Percentiles rank a stretch among this genome's conserved stretches.
phyloP scores from a whole-genome alignment of 2,888 invertebrate genomes.

The Dromius quadrimaculatus region DNA sequence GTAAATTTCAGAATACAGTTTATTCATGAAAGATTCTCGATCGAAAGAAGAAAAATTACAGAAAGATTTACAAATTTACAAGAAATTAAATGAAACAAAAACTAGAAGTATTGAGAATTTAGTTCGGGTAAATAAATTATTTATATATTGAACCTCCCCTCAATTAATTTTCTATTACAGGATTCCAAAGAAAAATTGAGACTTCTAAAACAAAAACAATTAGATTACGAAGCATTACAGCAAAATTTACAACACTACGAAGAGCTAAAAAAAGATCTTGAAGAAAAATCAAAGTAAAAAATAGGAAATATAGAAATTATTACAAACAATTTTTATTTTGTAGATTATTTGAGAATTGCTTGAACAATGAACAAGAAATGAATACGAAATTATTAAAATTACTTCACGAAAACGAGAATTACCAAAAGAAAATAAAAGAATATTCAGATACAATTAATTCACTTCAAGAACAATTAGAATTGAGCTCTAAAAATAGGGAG shows the following conservation, averaged over 20 bases:
- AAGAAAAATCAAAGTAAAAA: slow-evolving; percentile 38
- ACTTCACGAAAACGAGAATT: slow-evolving; percentile 22
- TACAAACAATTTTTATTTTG: slow-evolving; percentile 1
- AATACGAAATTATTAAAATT: slow-evolving; percentile 8
- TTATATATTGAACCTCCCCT: neutral
- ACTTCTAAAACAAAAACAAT: slow-evolving; percentile 24
- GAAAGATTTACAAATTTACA: slow-evolving; percentile 3
- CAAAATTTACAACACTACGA: slow-evolving; percentile 39
- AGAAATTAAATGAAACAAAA: slow-evolving; percentile 41
- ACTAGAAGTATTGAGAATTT: slow-evolving; percentile 32
- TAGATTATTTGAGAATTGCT: slow-evolving; percentile 24
- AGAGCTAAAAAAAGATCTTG: slow-evolving; percentile 20
- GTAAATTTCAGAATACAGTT: slow-evolving; percentile 10
- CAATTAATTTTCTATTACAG: neutral
- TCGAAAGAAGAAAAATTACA: slow-evolving; percentile 24
- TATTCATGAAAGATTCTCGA: slow-evolving; percentile 3
- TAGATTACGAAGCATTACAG: slow-evolving; percentile 25
- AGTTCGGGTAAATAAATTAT: slow-evolving; percentile 11
- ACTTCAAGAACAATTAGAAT: slow-evolving; percentile 53
- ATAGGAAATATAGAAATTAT: too few species aligned
- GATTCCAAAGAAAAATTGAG: slow-evolving; percentile 28
- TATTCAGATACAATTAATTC: slow-evolving; percentile 43
- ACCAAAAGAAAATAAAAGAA: slow-evolving; percentile 30
- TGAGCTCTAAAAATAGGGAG: slow-evolving; percentile 23
- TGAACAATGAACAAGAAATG: slow-evolving; percentile 21